A percentile compares a stretch with the other conserved stretches of the same genome.
These are phyloP conservation scores for Nomada flava DNA, from an alignment of 2,888 invertebrate genomes.

Conservation along the genomic window DNA sequence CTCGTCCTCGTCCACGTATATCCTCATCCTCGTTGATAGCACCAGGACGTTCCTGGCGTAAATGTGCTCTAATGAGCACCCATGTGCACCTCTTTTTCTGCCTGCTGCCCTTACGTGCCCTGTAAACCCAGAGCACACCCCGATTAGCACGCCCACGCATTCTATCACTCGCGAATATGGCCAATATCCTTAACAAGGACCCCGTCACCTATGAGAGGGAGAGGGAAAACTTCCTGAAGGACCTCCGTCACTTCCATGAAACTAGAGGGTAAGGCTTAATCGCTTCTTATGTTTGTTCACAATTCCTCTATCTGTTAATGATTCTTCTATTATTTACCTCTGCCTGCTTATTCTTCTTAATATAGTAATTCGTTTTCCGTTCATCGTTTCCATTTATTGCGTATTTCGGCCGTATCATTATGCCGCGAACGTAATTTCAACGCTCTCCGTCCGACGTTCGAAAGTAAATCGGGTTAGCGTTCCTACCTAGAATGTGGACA, in stretches of 20 bases:
- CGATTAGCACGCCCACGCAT: constrained; percentile 70
- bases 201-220: constrained; percentile 91
- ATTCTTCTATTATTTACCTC: constrained; percentile 15
- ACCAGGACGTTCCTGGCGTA: constrained; percentile 69
- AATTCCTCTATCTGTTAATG: neutral
- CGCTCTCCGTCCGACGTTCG: neutral
- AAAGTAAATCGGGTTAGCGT: constrained; percentile 44
- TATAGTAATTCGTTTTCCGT: neutral
- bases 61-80: constrained; percentile 73
- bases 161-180: constrained; percentile 84
- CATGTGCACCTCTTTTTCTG: constrained; percentile 71
- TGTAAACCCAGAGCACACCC: constrained; percentile 73
- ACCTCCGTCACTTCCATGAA: constrained; percentile 95
- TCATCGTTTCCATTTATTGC: neutral
- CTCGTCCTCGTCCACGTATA: constrained; percentile 55
- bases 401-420: neutral
- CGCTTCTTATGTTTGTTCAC: neutral
- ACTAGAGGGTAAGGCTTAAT: constrained; percentile 92
- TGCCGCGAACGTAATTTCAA: neutral
- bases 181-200: constrained; percentile 88
- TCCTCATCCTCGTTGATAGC: constrained; percentile 28
- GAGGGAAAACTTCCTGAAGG: constrained; percentile 92
- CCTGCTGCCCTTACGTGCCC: constrained; percentile 66
- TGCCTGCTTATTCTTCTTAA: neutral
- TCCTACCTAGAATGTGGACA: constrained; percentile 32